Conservation (phyloP, 2,113 vertebrate species). For the Malurus melanocephalus region DNA sequence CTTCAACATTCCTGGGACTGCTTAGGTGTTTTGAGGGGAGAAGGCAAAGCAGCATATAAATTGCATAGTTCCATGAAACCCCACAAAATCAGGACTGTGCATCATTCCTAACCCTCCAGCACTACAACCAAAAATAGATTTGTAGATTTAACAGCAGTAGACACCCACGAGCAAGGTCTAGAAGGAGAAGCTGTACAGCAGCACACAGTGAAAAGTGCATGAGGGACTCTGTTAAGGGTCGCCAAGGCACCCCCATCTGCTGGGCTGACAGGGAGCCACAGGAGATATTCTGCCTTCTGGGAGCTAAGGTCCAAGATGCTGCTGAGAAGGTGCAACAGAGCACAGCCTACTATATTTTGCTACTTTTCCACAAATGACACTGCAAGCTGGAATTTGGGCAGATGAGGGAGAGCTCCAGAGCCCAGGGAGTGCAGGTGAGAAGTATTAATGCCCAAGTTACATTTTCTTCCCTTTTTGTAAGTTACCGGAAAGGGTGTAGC, state of each 20-base stretch:
- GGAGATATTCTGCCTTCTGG: neutral
- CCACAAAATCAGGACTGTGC: neutral
- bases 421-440: neutral
- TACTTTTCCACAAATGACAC: neutral
- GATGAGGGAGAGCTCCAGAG: neutral
- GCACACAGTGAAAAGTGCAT: too few relatives aligned
- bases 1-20: neutral
- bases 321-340: neutral
- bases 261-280: neutral
- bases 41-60: neutral
- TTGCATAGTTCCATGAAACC: neutral
- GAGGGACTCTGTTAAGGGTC: neutral
- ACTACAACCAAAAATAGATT: neutral
- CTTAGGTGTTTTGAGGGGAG: neutral
- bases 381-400: neutral
- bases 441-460: neutral
- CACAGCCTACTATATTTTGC: neutral
- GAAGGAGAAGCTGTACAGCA: neutral
- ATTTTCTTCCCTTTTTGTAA: neutral
- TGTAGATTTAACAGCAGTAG: neutral
- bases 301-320: fast-evolving
- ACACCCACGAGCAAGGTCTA: neutral
- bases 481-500: neutral
- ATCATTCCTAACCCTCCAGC: neutral
- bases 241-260: too few relatives aligned